Evolutionary conservation across 2,888 invertebrate genomes (phyloP), one percentile per base, ranked within the genome.

Genomic region (Acronicta leporina): DNA sequence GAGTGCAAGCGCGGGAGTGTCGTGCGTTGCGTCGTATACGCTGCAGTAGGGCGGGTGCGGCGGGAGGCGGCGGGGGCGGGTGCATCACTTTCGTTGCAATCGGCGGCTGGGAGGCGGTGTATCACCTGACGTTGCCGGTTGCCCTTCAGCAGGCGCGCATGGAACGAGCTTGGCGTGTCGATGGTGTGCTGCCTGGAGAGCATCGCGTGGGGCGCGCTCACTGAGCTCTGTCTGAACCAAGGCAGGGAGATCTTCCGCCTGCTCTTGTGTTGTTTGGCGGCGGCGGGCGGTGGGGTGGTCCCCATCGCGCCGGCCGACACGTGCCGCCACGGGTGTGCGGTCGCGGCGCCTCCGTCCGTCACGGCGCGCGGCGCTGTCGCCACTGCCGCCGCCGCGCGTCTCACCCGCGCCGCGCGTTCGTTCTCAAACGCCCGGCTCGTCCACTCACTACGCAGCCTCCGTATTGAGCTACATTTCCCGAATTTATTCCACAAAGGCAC

Each of bases 121-220:
- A 82, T 92, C 92, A 94, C 93, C 93, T 93, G 93, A 75, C 91
- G 89, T 79, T 95, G 95, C 80, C 96, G 96, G 85, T 95, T 95
- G 91, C 96, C 96, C 80, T 96, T 96, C 86, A 97, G 95, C 71
- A 96, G 95, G 75, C 96, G 95, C 81, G 97, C 97, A 83, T 97
- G 96, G 94, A 97, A 97, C 66, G 97, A 97, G 89, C 97, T 96
- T 84, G 98, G 98, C 75, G 98, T 97, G 92, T 98, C 98, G 94
- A 98, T 98, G 91, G 98, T 98, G 89, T 98, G 98, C 90, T 98
- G 98, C 57, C 98, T 96, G 65, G 97, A 96, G 59, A 98, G 95
- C 58, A 96, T 95, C 68, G 97, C 96, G 90, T 97, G 97, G 54
- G 96, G 95, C 80, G 96, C 95, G 83, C 96, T 95, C 77, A 97